Percentiles rank a stretch among this genome's conserved stretches.
These are phyloP conservation scores for Alauda arvensis DNA, from an alignment of 2,797 vertebrate species.

Conservation along the genomic window DNA sequence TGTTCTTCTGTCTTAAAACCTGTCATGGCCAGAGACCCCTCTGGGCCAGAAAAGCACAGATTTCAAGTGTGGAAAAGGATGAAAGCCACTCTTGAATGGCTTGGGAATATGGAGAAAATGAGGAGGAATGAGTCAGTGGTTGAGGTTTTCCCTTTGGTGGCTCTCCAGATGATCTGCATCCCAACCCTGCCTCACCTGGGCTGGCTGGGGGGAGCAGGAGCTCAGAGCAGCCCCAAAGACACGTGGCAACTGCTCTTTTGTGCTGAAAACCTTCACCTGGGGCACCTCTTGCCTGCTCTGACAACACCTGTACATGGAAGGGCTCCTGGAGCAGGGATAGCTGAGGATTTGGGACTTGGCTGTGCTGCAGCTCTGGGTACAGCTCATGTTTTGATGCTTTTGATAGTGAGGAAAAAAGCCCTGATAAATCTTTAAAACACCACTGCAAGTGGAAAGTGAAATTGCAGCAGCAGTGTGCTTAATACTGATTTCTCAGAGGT, in stretches of 20 bases:
- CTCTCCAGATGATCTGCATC: not conserved
- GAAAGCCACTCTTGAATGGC: not conserved
- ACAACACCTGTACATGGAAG: rapidly evolving
- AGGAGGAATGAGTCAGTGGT: not conserved
- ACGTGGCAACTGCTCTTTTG: not conserved
- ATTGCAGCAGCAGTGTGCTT: not conserved
- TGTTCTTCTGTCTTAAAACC: not conserved
- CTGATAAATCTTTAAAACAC: not conserved
- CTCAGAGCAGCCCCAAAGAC: not conserved
- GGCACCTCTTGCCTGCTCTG: not conserved
- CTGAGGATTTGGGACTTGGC: not conserved
- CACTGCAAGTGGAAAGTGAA: not conserved
- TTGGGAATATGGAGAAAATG: rapidly evolving
- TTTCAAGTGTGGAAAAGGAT: rapidly evolving
- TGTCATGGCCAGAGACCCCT: not conserved
- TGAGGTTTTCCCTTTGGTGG: not conserved
- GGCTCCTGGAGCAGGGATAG: rapidly evolving
- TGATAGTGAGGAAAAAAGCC: not conserved
- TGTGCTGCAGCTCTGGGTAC: not conserved
- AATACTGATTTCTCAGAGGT: not conserved
- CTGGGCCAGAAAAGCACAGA: not conserved
- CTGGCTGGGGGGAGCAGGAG: not conserved
- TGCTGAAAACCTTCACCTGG: not conserved
- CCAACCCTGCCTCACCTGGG: rapidly evolving
- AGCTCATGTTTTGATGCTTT: not conserved